Conservation (phyloP, 2,797 vertebrate species). For the Holocentrus rufus region DNA sequence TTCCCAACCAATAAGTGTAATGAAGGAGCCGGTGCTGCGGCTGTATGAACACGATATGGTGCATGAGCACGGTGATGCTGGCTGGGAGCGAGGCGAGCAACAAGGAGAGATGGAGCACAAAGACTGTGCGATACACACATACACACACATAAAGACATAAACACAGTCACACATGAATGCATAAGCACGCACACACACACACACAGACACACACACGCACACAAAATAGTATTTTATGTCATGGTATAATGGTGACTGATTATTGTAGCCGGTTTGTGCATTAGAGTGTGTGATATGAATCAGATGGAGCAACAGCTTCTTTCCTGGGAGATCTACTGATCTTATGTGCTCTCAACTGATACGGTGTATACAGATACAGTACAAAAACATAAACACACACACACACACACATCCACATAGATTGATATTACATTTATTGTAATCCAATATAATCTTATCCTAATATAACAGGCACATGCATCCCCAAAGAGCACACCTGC, state of each 20-base stretch:
- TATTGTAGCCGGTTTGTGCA: conserved; percentile 38
- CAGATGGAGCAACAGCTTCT: conserved; percentile 43
- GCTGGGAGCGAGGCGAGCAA: conserved; percentile 20
- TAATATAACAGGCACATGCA: conserved; percentile 55
- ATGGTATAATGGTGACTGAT: conserved; percentile 57
- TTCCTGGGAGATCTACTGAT: conserved; percentile 48
- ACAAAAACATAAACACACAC: conserved; percentile 10
- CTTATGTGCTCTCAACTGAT: conserved; percentile 41
- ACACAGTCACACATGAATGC: not conserved
- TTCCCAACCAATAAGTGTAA: conserved; percentile 35
- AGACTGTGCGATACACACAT: not conserved
- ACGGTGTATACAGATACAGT: conserved; percentile 3
- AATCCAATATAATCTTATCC: conserved; percentile 69
- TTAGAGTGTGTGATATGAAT: conserved; percentile 54
- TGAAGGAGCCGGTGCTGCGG: conserved; percentile 36
- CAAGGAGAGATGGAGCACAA: conserved; percentile 15
- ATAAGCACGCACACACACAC: not conserved
- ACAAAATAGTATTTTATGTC: not conserved
- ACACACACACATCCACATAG: conserved; percentile 21
- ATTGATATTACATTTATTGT: conserved; percentile 63
- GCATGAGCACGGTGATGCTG: conserved; percentile 40
- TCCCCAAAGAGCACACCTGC: conserved; percentile 65
- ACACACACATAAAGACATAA: too few species aligned
- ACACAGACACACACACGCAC: conserved; percentile 10
- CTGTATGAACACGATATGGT: conserved; percentile 47